Percentiles rank a stretch among this genome's conserved stretches.
Evolutionary conservation across 2,888 invertebrate genomes (phyloP).

Genomic region (Leptinotarsa tumamoca): DNA sequence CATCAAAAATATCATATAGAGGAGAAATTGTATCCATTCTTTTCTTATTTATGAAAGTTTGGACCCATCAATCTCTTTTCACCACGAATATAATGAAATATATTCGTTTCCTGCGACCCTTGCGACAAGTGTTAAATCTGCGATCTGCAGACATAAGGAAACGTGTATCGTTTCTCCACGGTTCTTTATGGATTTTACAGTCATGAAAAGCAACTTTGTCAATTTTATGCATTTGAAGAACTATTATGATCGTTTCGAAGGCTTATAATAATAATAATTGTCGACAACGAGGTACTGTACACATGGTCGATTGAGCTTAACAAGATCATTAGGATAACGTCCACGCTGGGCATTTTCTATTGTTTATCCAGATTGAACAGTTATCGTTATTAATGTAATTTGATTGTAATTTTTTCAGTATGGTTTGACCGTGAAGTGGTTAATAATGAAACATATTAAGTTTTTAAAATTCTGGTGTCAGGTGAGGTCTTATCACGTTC

Average conservation of each 20-base stretch:
- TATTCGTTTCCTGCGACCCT: background rate
- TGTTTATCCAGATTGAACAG: slow-evolving; percentile 24
- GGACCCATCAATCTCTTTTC: no score
- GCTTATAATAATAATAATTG: background rate
- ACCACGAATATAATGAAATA: no score
- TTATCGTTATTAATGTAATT: slow-evolving; percentile 18
- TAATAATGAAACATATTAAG: background rate
- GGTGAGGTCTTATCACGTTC: no score
- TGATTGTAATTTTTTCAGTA: background rate
- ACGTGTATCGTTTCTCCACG: background rate
- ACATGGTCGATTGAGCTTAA: slow-evolving; percentile 33
- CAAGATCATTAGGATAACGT: slow-evolving; percentile 26
- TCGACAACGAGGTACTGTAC: background rate
- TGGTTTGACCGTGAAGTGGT: slow-evolving; percentile 2
- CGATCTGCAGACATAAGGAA: background rate
- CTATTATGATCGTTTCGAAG: background rate
- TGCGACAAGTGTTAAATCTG: background rate
- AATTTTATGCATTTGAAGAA: background rate
- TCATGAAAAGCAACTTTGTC: slow-evolving; percentile 15
- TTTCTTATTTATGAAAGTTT: no score
- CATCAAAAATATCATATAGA: no score
- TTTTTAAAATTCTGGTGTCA: background rate
- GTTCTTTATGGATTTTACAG: background rate
- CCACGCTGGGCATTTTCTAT: slow-evolving; percentile 27
- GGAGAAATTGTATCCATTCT: no score